Conservation (phyloP, 2,113 vertebrate species). For the Chlorodrepanis virens region DNA sequence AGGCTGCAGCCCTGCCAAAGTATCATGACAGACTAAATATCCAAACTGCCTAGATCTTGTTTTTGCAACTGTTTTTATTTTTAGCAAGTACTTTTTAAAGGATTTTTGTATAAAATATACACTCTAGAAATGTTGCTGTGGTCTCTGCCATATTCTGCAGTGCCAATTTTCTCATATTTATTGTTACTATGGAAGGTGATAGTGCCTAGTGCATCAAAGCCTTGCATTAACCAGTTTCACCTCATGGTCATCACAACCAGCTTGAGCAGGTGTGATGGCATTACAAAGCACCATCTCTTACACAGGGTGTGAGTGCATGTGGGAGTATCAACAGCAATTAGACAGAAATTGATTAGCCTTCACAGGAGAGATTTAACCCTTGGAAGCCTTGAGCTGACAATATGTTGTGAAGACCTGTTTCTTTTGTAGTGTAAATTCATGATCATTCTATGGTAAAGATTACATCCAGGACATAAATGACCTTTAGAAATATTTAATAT, state of each 20-base stretch:
- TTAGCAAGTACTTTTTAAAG: not conserved
- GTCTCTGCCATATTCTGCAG: not conserved
- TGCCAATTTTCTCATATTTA: not conserved
- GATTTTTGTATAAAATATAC: not conserved
- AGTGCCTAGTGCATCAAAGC: not conserved
- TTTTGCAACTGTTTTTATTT: not conserved
- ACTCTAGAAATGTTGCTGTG: not conserved
- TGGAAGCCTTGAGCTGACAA: not conserved
- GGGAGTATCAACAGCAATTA: not conserved
- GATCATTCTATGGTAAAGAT: not conserved
- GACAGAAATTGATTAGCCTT: not conserved
- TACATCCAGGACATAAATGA: not conserved
- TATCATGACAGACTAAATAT: not conserved
- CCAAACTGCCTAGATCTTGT: not conserved
- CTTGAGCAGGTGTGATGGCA: not conserved
- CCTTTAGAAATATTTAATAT: not conserved
- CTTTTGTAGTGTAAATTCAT: not conserved
- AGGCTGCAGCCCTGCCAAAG: not conserved
- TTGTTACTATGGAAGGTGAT: not conserved
- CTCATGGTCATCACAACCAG: not conserved
- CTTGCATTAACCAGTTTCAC: not conserved
- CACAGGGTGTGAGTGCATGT: not conserved
- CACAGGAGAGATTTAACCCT: not conserved
- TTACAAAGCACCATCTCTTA: not conserved
- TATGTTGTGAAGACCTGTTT: not conserved